These are phyloP conservation scores for Luperina testacea DNA, from an alignment of 2,888 invertebrate genomes.

Conservation along the genomic window DNA sequence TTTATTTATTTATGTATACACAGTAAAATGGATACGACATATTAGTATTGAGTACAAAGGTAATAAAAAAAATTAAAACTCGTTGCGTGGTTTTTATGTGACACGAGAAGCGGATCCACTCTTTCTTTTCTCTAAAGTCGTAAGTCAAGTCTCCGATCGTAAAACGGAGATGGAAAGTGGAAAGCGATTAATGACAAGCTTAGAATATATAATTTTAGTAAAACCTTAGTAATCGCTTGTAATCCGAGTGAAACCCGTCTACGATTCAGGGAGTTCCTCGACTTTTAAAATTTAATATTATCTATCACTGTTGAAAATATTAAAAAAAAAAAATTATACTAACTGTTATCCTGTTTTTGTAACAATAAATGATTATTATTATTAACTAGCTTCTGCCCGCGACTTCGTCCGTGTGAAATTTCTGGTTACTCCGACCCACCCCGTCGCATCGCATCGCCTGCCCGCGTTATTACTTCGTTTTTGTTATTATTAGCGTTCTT, in stretches of 20 bases:
- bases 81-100: too few relatives aligned
- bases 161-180: background rate
- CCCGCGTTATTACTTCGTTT: too few relatives aligned
- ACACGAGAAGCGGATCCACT: too few relatives aligned
- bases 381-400: too few relatives aligned
- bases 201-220: background rate
- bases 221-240: background rate
- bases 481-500: too few relatives aligned
- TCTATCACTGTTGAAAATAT: background rate
- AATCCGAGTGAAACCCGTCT: background rate
- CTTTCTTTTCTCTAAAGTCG: background rate
- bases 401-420: too few relatives aligned
- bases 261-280: background rate
- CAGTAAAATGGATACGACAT: too few relatives aligned
- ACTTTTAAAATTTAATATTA: background rate
- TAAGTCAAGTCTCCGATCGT: background rate
- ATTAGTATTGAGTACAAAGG: too few relatives aligned
- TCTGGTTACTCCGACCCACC: too few relatives aligned
- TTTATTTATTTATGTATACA: too few relatives aligned
- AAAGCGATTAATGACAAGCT: background rate
- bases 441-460: too few relatives aligned
- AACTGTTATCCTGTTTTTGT: background rate
- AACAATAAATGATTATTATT: background rate
- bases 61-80: too few relatives aligned
- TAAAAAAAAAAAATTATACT: background rate